A percentile compares a stretch with the other conserved stretches of the same genome.
Evolutionary conservation across 92 coral and sea anemone genomes (phyloP).

Genomic region (Anthopleura xanthogrammica): DNA sequence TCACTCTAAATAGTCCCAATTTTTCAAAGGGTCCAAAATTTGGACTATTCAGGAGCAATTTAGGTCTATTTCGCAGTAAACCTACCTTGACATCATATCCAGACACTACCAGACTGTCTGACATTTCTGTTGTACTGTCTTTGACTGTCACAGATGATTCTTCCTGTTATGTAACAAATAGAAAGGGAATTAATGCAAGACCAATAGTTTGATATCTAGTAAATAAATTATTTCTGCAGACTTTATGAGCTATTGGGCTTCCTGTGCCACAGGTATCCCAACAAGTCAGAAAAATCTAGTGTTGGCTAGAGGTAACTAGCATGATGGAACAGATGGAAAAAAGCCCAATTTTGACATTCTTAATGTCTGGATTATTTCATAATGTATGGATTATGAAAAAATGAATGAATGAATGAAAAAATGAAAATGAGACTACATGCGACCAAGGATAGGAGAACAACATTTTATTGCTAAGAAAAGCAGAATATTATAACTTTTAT

Average conservation of each 20-base stretch:
- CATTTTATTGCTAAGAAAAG: too few species aligned
- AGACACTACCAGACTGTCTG: slow-evolving; percentile 76
- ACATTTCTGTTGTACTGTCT: slow-evolving; percentile 69
- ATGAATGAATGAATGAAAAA: neutral
- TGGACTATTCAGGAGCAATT: too few species aligned
- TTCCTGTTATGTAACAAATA: slow-evolving; percentile 41
- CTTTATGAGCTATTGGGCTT: neutral
- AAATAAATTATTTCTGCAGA: neutral
- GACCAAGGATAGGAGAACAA: neutral
- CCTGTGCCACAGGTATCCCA: slow-evolving; percentile 13
- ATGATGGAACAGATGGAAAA: too few species aligned
- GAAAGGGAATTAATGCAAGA: neutral
- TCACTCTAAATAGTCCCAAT: too few species aligned
- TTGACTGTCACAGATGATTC: slow-evolving; percentile 57
- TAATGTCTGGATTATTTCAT: too few species aligned
- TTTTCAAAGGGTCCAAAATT: too few species aligned
- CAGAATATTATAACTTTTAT: too few species aligned
- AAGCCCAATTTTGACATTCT: too few species aligned
- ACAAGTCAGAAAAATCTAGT: neutral
- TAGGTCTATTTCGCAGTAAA: neutral
- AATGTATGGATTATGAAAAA: neutral
- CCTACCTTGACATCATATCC: slow-evolving; percentile 97
- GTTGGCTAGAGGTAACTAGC: neutral
- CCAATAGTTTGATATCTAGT: neutral
- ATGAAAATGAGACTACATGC: neutral